Base-by-base conservation (phyloP, 2,797 vertebrate genomes). In the Cryptoprocta ferox region DNA sequence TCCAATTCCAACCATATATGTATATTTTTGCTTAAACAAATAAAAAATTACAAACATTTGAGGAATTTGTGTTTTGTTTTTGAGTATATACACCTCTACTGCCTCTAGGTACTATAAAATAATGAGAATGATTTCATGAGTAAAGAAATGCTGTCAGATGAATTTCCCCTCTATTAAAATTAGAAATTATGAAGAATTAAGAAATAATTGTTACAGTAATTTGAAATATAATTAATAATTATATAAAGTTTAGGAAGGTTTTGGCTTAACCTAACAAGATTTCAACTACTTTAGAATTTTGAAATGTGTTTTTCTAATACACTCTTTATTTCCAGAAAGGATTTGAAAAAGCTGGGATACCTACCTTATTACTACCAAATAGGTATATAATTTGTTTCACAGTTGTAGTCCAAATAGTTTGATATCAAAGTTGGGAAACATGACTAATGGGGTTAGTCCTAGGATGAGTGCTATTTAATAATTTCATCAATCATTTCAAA, bases 401-500 rank as follows among this genome's bases (percentile, higher is more conserved):
- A 94, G 53, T 95, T 76, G 59, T 95, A 94, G 21, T 93, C 75
- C 82, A 97, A 97, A 97, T 87, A 96, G 90, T 95, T 94, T 66
- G 89, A 94, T 94, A 95, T 95, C n/a, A 89, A 87, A 95, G 70
- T 93, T 76, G 32, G 83, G 65, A 95, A 97, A 97, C n/a, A 98
- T 98, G 97, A 98, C 92, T 78, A 97, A 98, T 98, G 97, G 80
- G 92, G 96, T 95, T 95, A 96, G 82, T 89, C 48, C n/a, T 95
- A 84, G 89, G 95, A 97, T 97, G 97, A 97, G 92, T 95, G 82
- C 94, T 95, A 93, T 91, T 98, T 98, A 97, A 94, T 97, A 97
- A 97, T 98, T 98, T 92, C 97, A 98, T 98, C 98, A 97, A 98
- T 98, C 97, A 98, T 95, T 88, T 89, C 81, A 95, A 97, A 98